Evolutionary conservation across 1,140 invertebrate genomes (phyloP).

Genomic region (Dolichoris vasculosae): DNA sequence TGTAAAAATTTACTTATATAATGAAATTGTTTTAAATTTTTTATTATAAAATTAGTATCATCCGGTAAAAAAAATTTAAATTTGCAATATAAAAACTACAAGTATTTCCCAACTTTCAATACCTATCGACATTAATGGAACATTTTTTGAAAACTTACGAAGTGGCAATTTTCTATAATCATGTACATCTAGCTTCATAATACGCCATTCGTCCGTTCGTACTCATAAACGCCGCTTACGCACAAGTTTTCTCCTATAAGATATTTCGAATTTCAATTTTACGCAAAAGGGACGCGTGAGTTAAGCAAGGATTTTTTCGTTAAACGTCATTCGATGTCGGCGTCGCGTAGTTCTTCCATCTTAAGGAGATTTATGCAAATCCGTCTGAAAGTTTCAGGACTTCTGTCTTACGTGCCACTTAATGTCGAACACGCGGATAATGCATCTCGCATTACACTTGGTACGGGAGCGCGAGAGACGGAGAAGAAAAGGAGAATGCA

Average conservation of each 20-base stretch:
- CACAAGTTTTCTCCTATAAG: neutral
- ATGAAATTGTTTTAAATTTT: too few species aligned
- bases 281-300: neutral
- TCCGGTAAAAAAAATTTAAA: too few species aligned
- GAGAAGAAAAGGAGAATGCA: neutral
- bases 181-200: neutral
- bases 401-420: constrained; percentile 46
- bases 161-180: neutral
- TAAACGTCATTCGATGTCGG: too few species aligned
- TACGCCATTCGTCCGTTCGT: neutral
- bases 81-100: too few species aligned
- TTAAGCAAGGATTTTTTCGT: neutral
- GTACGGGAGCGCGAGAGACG: neutral
- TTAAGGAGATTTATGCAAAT: constrained; percentile 47
- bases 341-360: neutral
- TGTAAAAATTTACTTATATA: too few species aligned
- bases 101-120: neutral
- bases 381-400: constrained; percentile 37
- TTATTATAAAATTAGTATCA: too few species aligned
- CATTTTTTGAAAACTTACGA: too few species aligned
- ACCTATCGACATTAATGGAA: too few species aligned
- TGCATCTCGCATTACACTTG: constrained; percentile 39
- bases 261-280: constrained; percentile 25
- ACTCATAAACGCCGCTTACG: neutral
- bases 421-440: constrained; percentile 48